These are phyloP conservation scores for Drosophila hamatofila DNA, from an alignment of 2,888 invertebrate genomes.

Conservation along the genomic window DNA sequence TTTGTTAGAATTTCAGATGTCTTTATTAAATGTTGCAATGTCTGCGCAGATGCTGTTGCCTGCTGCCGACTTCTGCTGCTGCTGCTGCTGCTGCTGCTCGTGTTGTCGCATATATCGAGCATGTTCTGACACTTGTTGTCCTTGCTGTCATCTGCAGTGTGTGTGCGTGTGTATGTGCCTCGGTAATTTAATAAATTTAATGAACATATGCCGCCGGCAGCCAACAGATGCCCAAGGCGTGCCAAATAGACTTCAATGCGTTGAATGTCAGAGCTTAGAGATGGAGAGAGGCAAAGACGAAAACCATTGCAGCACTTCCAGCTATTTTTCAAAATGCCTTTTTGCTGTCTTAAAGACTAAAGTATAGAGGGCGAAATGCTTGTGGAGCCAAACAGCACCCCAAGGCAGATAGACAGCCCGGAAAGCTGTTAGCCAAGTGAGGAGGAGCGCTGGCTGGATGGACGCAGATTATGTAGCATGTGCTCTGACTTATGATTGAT, in stretches of 20 bases:
- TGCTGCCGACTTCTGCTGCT: conserved; percentile 37
- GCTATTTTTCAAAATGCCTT: conserved; percentile 47
- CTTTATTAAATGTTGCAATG: conserved; percentile 78
- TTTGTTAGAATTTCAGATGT: conserved; percentile 64
- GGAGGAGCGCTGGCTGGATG: background rate
- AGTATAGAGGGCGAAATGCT: conserved; percentile 7
- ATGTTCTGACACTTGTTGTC: conserved; percentile 46
- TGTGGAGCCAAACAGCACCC: conserved; percentile 10
- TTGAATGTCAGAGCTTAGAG: conserved; percentile 37
- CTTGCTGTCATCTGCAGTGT: conserved; percentile 35
- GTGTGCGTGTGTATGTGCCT: conserved; percentile 33
- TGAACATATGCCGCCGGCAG: conserved; percentile 75
- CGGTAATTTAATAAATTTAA: conserved; percentile 80
- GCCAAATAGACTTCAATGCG: conserved; percentile 63
- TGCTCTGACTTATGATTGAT: conserved; percentile 81
- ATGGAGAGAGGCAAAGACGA: background rate
- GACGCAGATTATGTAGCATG: conserved; percentile 59
- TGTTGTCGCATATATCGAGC: conserved; percentile 27
- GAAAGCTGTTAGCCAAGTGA: conserved; percentile 1
- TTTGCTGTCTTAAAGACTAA: conserved; percentile 31
- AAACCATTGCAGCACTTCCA: background rate
- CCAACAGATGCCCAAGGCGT: conserved; percentile 38
- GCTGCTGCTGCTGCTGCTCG: conserved; percentile 23
- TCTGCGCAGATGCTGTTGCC: conserved; percentile 61
- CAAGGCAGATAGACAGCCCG: conserved; percentile 3